Evolutionary conservation across 1,140 invertebrate species (phyloP).

Genomic region (Antheraea mylitta): DNA sequence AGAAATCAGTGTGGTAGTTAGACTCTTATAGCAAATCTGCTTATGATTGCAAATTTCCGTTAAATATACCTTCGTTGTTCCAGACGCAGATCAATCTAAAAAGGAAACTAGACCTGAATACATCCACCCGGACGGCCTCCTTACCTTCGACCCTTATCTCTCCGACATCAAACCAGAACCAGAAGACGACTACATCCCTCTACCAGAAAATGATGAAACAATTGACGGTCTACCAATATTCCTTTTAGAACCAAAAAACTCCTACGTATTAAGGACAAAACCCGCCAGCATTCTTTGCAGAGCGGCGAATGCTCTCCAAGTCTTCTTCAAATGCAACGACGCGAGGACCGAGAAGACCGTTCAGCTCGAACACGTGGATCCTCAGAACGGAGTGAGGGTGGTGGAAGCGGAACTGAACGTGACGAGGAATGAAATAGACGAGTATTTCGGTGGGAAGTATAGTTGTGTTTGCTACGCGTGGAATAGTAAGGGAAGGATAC

Average conservation of each 20-base stretch:
- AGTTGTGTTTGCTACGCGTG: constrained; percentile 94
- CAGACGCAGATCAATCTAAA: constrained; percentile 59
- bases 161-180: constrained; percentile 65
- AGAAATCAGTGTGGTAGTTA: too few relatives aligned
- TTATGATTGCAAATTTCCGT: neutral
- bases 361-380: constrained; percentile 88
- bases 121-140: constrained; percentile 63
- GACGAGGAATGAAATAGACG: constrained; percentile 92
- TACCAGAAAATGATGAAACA: constrained; percentile 69
- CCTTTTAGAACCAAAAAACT: constrained; percentile 89
- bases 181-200: constrained; percentile 67
- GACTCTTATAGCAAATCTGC: too few relatives aligned
- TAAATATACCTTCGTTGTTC: constrained; percentile 24
- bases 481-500: constrained; percentile 85
- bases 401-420: constrained; percentile 92
- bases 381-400: constrained; percentile 90
- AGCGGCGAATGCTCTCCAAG: constrained; percentile 90
- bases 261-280: constrained; percentile 92
- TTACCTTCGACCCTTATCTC: constrained; percentile 68
- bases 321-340: constrained; percentile 94
- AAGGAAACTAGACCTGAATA: constrained; percentile 68
- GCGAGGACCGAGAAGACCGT: constrained; percentile 80
- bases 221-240: constrained; percentile 88
- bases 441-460: constrained; percentile 92
- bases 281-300: constrained; percentile 91